Percentiles rank a stretch among this genome's conserved stretches.
These are phyloP conservation scores for Orchesella flavescens DNA, from an alignment of 2,888 invertebrate genomes.

Conservation along the genomic window DNA sequence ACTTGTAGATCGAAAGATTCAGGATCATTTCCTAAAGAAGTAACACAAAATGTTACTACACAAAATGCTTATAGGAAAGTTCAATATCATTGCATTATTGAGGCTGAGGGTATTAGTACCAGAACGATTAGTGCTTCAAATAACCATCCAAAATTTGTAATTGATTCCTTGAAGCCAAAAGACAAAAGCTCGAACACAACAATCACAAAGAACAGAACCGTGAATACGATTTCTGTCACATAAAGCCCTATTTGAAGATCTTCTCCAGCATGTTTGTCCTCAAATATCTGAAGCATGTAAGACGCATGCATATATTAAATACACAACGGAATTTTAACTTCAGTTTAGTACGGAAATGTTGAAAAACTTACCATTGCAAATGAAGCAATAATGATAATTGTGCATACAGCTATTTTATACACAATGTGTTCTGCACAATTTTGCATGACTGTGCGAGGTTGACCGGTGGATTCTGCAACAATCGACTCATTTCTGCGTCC, in stretches of 20 bases:
- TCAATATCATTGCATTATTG: too few species aligned
- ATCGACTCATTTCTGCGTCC: slow-evolving; percentile 38
- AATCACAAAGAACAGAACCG: slow-evolving; percentile 30
- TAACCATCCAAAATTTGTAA: slow-evolving; percentile 55
- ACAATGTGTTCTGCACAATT: slow-evolving; percentile 36
- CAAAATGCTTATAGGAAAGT: too few species aligned
- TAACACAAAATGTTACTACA: too few species aligned
- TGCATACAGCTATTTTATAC: slow-evolving; percentile 29
- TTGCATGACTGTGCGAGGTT: slow-evolving; percentile 47
- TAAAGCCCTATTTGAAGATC: slow-evolving; percentile 19
- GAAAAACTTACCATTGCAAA: slow-evolving; percentile 54
- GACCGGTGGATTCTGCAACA: slow-evolving; percentile 42
- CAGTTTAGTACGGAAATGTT: too few species aligned
- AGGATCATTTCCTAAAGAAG: slow-evolving; percentile 47
- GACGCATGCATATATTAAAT: too few species aligned
- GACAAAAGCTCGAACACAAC: slow-evolving; percentile 42
- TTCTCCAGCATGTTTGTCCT: slow-evolving; percentile 21
- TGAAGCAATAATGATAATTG: slow-evolving; percentile 40
- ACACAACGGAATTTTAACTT: too few species aligned
- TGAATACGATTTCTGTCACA: slow-evolving; percentile 53
- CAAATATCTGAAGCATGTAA: slow-evolving; percentile 22
- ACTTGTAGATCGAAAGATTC: slow-evolving; percentile 33
- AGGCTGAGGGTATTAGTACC: too few species aligned
- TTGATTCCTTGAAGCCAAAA: slow-evolving; percentile 47
- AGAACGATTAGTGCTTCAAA: slow-evolving; percentile 61